phyloP scores from a whole-genome alignment of 2,797 vertebrate genomes.

The Anomalospiza imberbis region DNA sequence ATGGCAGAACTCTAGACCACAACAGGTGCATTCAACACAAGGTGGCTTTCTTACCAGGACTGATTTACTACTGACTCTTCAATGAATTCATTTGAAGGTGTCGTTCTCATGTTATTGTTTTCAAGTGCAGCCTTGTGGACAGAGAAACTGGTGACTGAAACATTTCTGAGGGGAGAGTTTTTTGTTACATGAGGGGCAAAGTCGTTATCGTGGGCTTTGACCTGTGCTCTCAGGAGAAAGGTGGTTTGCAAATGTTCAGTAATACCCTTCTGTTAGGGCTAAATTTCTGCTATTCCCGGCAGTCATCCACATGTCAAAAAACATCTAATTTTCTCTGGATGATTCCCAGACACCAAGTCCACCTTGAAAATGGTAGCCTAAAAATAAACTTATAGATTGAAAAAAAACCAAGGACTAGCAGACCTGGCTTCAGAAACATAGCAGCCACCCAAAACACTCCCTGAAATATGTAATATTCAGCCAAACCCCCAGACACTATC shows the following conservation, averaged over 20 bases:
- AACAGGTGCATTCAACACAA: conserved; percentile 1
- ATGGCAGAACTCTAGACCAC: background rate
- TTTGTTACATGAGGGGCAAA: background rate
- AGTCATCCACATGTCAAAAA: background rate
- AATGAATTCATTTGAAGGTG: background rate
- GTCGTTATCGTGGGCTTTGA: background rate
- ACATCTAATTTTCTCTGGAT: background rate
- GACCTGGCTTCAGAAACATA: background rate
- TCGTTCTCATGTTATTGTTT: background rate
- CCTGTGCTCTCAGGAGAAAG: background rate
- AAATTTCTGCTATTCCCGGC: background rate
- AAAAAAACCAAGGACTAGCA: background rate
- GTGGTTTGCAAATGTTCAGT: background rate
- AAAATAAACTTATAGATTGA: background rate
- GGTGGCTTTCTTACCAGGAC: background rate
- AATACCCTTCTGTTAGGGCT: background rate
- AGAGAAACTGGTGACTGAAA: background rate
- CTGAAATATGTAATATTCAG: background rate
- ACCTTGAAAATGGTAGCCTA: background rate
- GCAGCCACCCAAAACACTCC: background rate
- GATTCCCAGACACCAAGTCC: background rate
- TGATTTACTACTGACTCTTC: background rate
- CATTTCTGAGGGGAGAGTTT: background rate
- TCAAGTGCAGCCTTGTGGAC: background rate
- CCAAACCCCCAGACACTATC: conserved; percentile 7